Evolutionary conservation across 2,888 invertebrate species (phyloP).

Genomic region (Drosophila glabriapex): DNA sequence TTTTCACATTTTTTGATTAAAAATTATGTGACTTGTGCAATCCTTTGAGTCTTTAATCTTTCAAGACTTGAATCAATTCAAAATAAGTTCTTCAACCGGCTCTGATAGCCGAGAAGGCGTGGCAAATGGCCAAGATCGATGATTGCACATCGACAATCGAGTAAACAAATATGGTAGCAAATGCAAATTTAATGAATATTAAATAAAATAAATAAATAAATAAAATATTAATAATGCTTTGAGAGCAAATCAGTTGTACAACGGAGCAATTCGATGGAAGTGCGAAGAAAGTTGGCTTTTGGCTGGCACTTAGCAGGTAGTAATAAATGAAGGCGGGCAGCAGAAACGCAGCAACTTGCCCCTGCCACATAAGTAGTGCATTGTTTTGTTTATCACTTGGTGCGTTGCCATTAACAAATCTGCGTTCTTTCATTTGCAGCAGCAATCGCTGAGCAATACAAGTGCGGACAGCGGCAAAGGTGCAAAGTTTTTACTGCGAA

Average conservation of each 20-base stretch:
- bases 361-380: not conserved
- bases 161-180: not conserved
- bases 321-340: not conserved
- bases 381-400: conserved; percentile 2
- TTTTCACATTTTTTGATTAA: not conserved
- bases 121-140: not conserved
- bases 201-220: too few relatives aligned
- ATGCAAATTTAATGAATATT: too few relatives aligned
- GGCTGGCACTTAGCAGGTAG: too few relatives aligned
- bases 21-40: not conserved
- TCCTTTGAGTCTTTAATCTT: not conserved
- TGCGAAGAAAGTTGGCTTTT: not conserved
- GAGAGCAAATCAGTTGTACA: not conserved
- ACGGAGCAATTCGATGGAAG: not conserved
- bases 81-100: not conserved
- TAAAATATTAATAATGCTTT: not conserved
- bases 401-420: not conserved
- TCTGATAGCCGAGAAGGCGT: not conserved
- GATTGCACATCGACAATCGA: not conserved
- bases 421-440: conserved; percentile 52
- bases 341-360: not conserved
- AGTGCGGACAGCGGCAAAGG: conserved; percentile 82
- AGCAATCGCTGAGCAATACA: conserved; percentile 80
- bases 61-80: not conserved
- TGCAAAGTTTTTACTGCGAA: conserved; percentile 82